phyloP scores from a whole-genome alignment of 2,113 vertebrate species.

The Saccopteryx leptura region DNA sequence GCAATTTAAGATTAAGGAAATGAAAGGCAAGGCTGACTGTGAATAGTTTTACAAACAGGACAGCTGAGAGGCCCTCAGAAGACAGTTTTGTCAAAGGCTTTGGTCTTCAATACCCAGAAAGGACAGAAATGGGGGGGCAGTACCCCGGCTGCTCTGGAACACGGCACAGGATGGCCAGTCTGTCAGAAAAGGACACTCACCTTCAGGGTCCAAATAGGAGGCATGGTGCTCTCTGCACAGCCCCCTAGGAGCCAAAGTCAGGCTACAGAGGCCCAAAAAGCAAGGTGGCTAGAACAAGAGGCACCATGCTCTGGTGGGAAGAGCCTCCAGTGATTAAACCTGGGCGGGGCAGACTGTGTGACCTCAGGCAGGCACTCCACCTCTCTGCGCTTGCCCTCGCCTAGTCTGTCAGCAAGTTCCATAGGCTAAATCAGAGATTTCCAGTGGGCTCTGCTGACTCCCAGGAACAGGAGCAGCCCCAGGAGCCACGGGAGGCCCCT shows the following conservation, averaged over 20 bases:
- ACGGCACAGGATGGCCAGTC: fast-evolving
- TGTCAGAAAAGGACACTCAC: neutral
- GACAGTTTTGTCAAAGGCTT: conserved; percentile 85
- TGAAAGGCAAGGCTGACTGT: conserved; percentile 88
- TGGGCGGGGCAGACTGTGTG: neutral
- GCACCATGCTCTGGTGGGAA: neutral
- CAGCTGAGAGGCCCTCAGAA: conserved; percentile 81
- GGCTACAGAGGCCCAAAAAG: neutral
- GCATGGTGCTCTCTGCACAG: neutral
- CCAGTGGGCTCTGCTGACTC: fast-evolving
- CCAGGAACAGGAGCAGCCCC: neutral
- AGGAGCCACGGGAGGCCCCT: neutral
- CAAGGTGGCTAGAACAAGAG: fast-evolving
- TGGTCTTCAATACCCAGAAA: conserved; percentile 63
- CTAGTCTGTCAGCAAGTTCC: neutral
- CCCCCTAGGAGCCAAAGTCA: neutral
- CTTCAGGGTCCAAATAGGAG: neutral
- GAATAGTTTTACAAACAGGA: conserved; percentile 87
- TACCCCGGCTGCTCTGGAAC: neutral
- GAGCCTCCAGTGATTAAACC: neutral
- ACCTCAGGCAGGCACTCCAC: neutral
- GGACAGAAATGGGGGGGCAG: neutral
- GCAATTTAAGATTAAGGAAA: conserved; percentile 92
- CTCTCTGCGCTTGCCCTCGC: neutral
- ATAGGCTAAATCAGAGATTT: neutral